phyloP scores from a whole-genome alignment of 1,140 invertebrate species.

The Microplitis demolitor region DNA sequence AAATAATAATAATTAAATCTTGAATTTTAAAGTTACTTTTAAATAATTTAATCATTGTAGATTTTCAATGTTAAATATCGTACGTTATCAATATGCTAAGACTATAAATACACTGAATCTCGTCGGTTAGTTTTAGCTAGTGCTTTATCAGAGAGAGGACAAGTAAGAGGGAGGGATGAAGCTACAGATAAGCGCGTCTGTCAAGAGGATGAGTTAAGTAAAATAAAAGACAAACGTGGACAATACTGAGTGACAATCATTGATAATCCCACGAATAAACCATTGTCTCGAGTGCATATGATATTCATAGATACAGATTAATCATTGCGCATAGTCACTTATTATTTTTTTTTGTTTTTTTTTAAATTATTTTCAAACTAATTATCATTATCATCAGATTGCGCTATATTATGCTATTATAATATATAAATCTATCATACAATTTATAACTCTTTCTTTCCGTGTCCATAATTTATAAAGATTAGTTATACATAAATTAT shows the following conservation, averaged over 20 bases:
- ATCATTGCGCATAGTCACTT: neutral
- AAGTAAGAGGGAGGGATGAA: neutral
- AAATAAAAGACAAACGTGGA: neutral
- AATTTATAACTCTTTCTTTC: neutral
- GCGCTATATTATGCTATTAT: neutral
- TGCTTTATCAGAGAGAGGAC: neutral
- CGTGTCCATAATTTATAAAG: neutral
- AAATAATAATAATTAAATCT: too few species aligned
- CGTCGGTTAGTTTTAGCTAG: neutral
- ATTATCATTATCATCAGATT: neutral
- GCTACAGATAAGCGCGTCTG: neutral
- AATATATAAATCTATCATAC: neutral
- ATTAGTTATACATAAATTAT: neutral
- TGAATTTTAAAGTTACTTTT: too few species aligned
- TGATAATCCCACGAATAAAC: neutral
- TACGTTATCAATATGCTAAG: neutral
- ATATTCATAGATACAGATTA: slow-evolving; percentile 3
- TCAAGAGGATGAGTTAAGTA: slow-evolving; percentile 3
- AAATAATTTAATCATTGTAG: too few species aligned
- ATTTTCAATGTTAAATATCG: too few species aligned
- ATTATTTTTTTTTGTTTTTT: neutral
- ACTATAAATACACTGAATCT: neutral
- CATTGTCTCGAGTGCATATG: neutral
- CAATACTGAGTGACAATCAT: neutral
- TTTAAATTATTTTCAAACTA: neutral